Base-by-base conservation (phyloP, 2,888 invertebrate species). In the Tineola bisselliella region DNA sequence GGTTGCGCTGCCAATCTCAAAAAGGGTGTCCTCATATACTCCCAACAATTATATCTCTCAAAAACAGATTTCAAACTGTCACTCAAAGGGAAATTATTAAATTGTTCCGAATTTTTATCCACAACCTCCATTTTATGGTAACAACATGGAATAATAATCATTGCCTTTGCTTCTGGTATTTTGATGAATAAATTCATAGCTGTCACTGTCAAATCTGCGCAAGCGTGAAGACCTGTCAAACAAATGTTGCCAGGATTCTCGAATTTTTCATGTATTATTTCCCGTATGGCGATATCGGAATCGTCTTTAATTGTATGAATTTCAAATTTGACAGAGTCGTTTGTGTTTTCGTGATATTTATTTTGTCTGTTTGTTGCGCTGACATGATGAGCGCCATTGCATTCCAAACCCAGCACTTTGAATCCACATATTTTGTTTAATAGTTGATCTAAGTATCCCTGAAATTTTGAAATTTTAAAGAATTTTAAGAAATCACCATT, bases 61-160 rank as follows among this genome's bases (percentile, higher is more conserved):
- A 79, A 80, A 31, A 82, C 67, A n/a, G 65, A 60, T 60, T 74
- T 87, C 8, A 92, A 75, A 17, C 73, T 69, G 12, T 67, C 61
- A 66, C 93, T 93, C 1, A 91, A 65, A 0, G 94, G 94, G 72
- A 94, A 93, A 75, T 91, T 90, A 25, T 76, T 73, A 67, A 93
- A 93, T 62, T 69, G 70, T 65, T 15, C 15, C 54, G 3, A 18
- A 5, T 18, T 18, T 13, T 4, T 10, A 54, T 54, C 18, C 8
- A n/a, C 4, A 31, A 33, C 8, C 13, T 59, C 38, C 73, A 94
- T 86, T 76, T 92, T 91, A 72, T 94, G 94, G 69, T 94, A 94
- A 70, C 94, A 94, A 69, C 94, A 94, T 3, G 94, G 92, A 88
- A 94, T 90, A 12, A 94, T 81, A 54, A 91, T 84, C 18, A 93